These are phyloP conservation scores for Rhombomys opimus DNA, from an alignment of 2,113 vertebrate genomes.

Conservation along the genomic window DNA sequence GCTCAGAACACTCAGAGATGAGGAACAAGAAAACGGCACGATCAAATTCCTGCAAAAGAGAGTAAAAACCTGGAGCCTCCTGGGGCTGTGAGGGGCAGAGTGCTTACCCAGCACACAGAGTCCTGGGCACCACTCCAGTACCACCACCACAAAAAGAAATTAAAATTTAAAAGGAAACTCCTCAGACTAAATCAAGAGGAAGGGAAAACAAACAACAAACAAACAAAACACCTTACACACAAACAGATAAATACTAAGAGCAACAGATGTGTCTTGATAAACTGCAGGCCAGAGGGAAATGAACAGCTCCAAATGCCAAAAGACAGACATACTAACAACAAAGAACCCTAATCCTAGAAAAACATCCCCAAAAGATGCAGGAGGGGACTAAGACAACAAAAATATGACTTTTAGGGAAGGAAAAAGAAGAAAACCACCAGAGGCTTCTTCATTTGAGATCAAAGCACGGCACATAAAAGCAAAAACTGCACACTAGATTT, in stretches of 20 bases:
- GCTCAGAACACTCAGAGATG: neutral
- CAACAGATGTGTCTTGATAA: neutral
- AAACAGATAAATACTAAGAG: neutral
- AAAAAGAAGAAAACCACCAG: neutral
- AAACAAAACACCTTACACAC: neutral
- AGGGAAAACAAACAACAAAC: neutral
- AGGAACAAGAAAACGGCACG: neutral
- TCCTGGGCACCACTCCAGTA: neutral
- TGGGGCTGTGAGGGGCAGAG: neutral
- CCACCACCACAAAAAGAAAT: neutral
- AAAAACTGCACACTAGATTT: neutral
- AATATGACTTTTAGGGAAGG: neutral
- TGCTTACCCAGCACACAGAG: neutral
- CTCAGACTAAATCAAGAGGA: neutral
- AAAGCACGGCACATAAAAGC: neutral
- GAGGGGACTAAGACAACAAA: neutral
- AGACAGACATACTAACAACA: neutral
- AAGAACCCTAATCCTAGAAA: neutral
- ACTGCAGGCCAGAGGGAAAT: neutral
- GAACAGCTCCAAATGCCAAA: neutral
- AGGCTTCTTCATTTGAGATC: neutral
- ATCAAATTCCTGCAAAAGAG: neutral
- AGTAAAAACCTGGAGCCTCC: neutral
- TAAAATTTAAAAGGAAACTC: neutral
- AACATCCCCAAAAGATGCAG: neutral